Evolutionary conservation across 1,140 invertebrate genomes (phyloP).

Genomic region (Rhagoletis pomonella): DNA sequence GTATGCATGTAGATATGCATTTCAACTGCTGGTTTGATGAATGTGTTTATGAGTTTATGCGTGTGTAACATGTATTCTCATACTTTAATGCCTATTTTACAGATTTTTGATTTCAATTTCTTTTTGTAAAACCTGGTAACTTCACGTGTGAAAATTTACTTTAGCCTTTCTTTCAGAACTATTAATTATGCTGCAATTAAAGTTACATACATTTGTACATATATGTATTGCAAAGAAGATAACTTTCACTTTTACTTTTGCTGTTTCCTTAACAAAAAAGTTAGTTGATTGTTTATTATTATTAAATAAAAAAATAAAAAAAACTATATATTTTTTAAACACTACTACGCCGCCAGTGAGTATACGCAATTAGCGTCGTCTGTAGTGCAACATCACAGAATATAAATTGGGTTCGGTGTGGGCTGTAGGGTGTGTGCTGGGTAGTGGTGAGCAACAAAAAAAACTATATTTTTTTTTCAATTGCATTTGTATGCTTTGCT

Average conservation of each 20-base stretch:
- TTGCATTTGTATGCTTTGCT: neutral
- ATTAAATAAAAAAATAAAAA: neutral
- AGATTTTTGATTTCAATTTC: slow-evolving; percentile 41
- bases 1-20: neutral
- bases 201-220: neutral
- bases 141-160: neutral
- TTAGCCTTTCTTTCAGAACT: neutral
- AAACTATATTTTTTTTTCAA: too few species aligned
- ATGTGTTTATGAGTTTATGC: too few species aligned
- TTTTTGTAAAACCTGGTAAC: neutral
- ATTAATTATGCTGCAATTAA: neutral
- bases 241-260: neutral
- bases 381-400: slow-evolving; percentile 40
- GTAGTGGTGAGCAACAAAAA: neutral
- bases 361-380: neutral
- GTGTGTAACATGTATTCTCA: neutral
- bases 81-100: slow-evolving; percentile 60
- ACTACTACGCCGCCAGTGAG: neutral
- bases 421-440: neutral
- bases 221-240: neutral
- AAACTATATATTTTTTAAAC: slow-evolving; percentile 22
- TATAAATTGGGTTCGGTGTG: slow-evolving; percentile 13
- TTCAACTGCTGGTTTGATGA: neutral
- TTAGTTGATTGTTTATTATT: neutral
- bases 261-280: neutral